These are phyloP conservation scores for Streblospio benedicti DNA, from an alignment of 1,140 invertebrate genomes.

Conservation along the genomic window DNA sequence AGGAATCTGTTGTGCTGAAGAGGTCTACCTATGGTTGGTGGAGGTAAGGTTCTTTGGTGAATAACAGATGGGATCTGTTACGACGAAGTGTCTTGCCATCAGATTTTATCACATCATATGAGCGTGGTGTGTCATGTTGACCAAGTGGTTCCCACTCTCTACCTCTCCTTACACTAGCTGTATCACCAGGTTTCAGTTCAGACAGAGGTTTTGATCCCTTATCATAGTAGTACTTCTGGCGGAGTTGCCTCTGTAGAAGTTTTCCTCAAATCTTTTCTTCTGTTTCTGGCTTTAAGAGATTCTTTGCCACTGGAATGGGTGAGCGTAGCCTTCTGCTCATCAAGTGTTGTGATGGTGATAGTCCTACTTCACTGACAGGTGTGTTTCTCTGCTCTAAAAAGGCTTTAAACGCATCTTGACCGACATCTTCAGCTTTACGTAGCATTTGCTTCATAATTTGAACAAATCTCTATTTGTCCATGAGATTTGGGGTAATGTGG, in stretches of 20 bases:
- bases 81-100: too few species aligned
- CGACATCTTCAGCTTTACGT: conserved; percentile 4
- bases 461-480: background rate
- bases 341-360: background rate
- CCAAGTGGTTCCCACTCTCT: conserved; percentile 1
- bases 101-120: too few species aligned
- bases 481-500: background rate
- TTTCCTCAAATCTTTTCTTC: too few species aligned
- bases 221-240: conserved; percentile 2
- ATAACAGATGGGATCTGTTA: too few species aligned
- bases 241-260: background rate
- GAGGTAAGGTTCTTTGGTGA: too few species aligned
- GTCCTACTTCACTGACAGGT: background rate
- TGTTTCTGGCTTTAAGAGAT: background rate
- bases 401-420: background rate
- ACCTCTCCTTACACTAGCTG: background rate
- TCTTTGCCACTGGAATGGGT: background rate
- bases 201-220: background rate
- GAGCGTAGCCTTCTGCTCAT: conserved; percentile 3
- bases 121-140: too few species aligned
- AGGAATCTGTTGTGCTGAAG: too few species aligned
- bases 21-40: too few species aligned
- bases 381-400: conserved; percentile 2
- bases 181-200: background rate
- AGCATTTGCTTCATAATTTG: conserved; percentile 4